These are phyloP conservation scores for Bombus ignitus DNA, from an alignment of 1,140 invertebrate genomes.

Conservation along the genomic window DNA sequence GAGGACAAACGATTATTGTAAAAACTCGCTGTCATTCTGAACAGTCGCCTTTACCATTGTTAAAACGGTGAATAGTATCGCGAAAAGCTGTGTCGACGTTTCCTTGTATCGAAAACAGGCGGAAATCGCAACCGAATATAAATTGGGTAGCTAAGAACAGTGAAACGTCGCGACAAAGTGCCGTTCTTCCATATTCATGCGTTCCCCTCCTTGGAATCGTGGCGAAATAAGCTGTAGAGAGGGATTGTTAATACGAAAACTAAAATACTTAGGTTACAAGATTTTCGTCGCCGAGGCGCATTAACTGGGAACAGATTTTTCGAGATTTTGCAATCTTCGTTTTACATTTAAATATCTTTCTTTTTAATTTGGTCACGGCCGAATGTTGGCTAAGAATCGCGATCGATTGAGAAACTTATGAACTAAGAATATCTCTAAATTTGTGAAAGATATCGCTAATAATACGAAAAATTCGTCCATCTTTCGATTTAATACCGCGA, in stretches of 20 bases:
- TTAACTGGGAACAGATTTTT: no score
- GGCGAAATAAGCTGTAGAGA: neutral
- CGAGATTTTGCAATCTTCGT: no score
- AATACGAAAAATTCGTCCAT: neutral
- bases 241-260: no score
- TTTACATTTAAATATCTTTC: no score
- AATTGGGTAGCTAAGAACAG: neutral
- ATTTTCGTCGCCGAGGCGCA: no score
- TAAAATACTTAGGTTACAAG: no score
- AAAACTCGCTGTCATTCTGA: no score
- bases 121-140: neutral
- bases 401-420: no score
- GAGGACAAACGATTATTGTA: no score
- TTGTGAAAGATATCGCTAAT: neutral
- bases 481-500: neutral
- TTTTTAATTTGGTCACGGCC: no score
- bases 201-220: neutral
- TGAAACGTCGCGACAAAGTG: neutral
- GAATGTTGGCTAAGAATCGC: no score
- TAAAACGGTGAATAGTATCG: neutral
- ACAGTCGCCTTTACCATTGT: neutral
- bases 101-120: neutral
- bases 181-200: slow-evolving; percentile 17
- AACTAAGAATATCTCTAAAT: neutral
- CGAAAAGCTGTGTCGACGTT: neutral